A percentile compares a stretch with the other conserved stretches of the same genome.
Evolutionary conservation across 2,113 vertebrate species (phyloP).

Genomic region (Scomber colias): DNA sequence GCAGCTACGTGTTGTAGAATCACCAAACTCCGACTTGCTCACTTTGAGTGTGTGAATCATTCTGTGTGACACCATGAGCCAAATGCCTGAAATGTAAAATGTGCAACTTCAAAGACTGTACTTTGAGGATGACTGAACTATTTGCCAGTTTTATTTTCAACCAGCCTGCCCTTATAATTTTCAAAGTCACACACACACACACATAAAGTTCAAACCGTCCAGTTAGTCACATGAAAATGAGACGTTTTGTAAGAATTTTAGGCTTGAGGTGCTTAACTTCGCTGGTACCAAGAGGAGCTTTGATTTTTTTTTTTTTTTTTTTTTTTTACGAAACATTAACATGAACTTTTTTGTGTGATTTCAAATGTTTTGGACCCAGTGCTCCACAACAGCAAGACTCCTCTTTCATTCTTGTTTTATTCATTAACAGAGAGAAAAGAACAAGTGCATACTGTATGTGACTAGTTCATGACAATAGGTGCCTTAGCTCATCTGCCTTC

Average conservation of each 20-base stretch:
- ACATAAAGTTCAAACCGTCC: constrained; percentile 43
- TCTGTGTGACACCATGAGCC: constrained; percentile 5
- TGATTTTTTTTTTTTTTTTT: no score
- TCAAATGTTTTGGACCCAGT: no score
- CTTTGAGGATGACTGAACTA: constrained; percentile 54
- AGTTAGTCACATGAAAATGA: constrained; percentile 28
- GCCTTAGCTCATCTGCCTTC: no score
- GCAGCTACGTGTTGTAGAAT: constrained; percentile 36
- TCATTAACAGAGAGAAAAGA: no score
- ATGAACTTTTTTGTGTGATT: no score
- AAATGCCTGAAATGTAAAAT: constrained; percentile 36
- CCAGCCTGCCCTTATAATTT: constrained; percentile 28
- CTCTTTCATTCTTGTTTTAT: no score
- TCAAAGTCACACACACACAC: constrained; percentile 46
- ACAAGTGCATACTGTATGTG: no score
- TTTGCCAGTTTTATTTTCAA: constrained; percentile 59
- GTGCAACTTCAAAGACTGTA: constrained; percentile 36
- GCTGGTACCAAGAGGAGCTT: neutral
- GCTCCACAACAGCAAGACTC: no score
- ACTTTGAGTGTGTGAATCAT: constrained; percentile 23
- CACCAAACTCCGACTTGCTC: constrained; percentile 22
- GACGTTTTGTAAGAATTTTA: neutral
- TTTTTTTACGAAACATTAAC: no score
- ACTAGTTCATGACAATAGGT: no score
- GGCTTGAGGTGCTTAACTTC: neutral